Evolutionary conservation across 2,888 invertebrate genomes (phyloP), one percentile per base, ranked within the genome.

Genomic region (Drosophila pseudotakahashii): DNA sequence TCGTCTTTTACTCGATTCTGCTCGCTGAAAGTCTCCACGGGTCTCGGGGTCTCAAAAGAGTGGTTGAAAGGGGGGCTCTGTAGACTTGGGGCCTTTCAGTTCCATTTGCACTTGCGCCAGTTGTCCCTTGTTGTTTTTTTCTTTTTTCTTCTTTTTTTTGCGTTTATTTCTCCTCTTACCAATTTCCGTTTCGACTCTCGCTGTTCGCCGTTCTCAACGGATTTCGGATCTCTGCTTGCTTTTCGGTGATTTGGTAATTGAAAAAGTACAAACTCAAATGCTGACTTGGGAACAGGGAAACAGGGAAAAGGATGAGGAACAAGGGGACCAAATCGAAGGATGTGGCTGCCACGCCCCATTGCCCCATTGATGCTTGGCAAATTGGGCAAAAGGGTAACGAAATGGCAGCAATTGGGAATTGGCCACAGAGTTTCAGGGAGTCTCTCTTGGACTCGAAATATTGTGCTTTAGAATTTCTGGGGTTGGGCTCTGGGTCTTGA

Each of bases 21-120:
- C 10, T 42, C 11, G 42, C 11, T 11, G 11, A 19, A 59, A 53
- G 54, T 68, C 68, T 51, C 68, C 68, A 66, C 63, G 62, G 67
- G 60, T 47, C 45, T 70, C 10, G 16, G 26, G 51, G 51, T 6
- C 30, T 30, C 14, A 10, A 37, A 37, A 13, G 13, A 11, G 13
- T 7, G 11, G n/a, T n/a, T n/a, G n/a, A n/a, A n/a, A n/a, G n/a
- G 23, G 51, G 30, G 19, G 2, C 7, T 36, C 13, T 37, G 47
- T 19, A 52, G 59, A 51, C 47, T 67, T 68, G 41, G 52, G 70
- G 74, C 74, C 76, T 68, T 45, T 26, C 5, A 79, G 74, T 75
- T 68, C 78, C 81, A 83, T 86, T 82, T 86, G 81, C 81, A 82
- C 81, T 82, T 81, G 86, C 83, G 83, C 80, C 81, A 80, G 83